Percentiles rank a stretch among this genome's conserved stretches.
Conservation (phyloP, 2,113 vertebrate species). For the Bolborhynchus lineola region DNA sequence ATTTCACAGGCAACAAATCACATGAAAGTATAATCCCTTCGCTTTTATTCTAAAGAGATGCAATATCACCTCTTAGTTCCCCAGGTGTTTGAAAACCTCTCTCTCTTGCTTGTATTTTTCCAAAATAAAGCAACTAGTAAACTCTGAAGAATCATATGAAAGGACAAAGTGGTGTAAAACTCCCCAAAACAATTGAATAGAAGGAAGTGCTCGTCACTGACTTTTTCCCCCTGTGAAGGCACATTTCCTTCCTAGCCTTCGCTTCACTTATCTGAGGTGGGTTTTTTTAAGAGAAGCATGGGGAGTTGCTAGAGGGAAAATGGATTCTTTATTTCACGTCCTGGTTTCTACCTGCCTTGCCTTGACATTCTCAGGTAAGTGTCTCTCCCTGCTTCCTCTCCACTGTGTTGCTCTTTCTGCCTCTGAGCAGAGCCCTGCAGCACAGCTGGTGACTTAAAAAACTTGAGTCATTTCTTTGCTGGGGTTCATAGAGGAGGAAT, state of each 20-base stretch:
- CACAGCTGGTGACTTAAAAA: neutral
- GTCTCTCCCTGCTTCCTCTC: neutral
- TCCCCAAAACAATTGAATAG: slow-evolving; percentile 87
- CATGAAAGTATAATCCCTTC: neutral
- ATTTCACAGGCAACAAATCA: slow-evolving; percentile 23
- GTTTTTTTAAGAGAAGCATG: slow-evolving; percentile 71
- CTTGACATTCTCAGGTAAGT: slow-evolving; percentile 76
- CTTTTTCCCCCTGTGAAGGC: slow-evolving; percentile 84
- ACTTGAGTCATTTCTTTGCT: neutral
- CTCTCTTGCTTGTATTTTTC: slow-evolving; percentile 46
- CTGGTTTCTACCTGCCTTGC: slow-evolving; percentile 73
- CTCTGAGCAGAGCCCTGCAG: neutral
- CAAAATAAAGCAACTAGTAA: slow-evolving; percentile 70
- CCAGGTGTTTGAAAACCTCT: neutral
- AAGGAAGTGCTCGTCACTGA: slow-evolving; percentile 88
- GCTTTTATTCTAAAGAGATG: slow-evolving; percentile 5
- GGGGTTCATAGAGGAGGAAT: slow-evolving; percentile 8
- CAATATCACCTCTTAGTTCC: neutral
- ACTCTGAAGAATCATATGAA: slow-evolving; percentile 73
- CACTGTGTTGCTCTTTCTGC: neutral
- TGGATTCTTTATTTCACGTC: slow-evolving; percentile 78
- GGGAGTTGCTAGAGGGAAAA: slow-evolving; percentile 79
- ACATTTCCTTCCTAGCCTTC: slow-evolving; percentile 85
- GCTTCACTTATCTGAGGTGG: slow-evolving; percentile 81
- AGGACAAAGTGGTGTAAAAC: slow-evolving; percentile 77